phyloP scores from a whole-genome alignment of 2,113 vertebrate species.

The Uria lomvia region DNA sequence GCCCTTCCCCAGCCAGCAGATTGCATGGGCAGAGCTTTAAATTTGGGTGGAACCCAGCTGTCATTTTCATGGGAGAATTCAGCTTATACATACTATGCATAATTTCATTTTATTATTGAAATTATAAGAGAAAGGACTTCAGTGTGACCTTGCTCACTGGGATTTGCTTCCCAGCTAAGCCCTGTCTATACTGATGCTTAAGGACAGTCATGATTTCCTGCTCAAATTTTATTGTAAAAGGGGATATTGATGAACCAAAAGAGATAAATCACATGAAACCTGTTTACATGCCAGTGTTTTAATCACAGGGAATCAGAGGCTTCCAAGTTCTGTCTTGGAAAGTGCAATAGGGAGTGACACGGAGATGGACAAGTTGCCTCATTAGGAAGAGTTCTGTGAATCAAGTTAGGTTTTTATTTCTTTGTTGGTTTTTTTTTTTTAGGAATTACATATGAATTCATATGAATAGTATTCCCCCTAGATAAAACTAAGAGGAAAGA shows the following conservation, averaged over 20 bases:
- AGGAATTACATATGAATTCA: neutral
- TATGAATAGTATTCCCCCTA: neutral
- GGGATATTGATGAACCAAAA: neutral
- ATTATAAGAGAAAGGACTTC: neutral
- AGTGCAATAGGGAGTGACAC: neutral
- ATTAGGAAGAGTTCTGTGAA: neutral
- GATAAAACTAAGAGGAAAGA: conserved; percentile 7
- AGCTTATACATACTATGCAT: neutral
- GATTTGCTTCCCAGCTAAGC: neutral
- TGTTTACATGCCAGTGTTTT: neutral
- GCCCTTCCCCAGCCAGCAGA: neutral
- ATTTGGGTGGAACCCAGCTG: neutral
- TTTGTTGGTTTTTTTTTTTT: neutral
- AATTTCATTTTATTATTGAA: neutral
- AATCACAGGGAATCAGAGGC: accelerated
- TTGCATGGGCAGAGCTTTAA: neutral
- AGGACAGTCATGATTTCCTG: neutral
- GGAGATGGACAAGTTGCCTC: neutral
- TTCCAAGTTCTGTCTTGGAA: neutral
- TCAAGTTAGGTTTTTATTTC: neutral
- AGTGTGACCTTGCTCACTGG: neutral
- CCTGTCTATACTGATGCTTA: neutral
- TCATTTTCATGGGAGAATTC: neutral
- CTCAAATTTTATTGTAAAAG: neutral
- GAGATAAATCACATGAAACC: neutral